A percentile compares a stretch with the other conserved stretches of the same genome.
These are phyloP conservation scores for Steatocranus sp. DNA, from an alignment of 2,797 vertebrate species.

Conservation along the genomic window DNA sequence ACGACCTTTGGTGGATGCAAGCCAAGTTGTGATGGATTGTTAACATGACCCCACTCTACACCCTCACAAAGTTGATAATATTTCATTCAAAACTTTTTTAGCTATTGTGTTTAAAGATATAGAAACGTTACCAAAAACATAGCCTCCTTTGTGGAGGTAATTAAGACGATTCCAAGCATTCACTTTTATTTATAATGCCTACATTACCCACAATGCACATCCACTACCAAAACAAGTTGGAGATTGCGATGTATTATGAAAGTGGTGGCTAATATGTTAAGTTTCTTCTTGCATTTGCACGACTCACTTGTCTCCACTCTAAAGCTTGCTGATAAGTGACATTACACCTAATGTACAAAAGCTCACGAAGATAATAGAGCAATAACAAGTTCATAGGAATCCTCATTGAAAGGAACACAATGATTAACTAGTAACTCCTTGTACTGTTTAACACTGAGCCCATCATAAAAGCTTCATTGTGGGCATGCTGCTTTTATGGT, in stretches of 20 bases:
- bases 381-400: neutral
- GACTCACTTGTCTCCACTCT: neutral
- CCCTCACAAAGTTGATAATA: neutral
- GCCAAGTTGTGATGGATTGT: neutral
- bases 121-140: neutral
- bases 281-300: neutral
- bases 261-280: fast-evolving
- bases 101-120: neutral
- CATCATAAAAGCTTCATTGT: neutral
- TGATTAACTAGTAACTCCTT: neutral
- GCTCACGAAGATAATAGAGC: neutral
- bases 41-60: neutral
- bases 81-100: neutral
- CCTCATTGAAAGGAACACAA: neutral
- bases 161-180: neutral
- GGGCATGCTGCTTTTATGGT: neutral
- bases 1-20: neutral
- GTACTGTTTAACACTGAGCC: neutral
- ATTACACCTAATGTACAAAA: neutral
- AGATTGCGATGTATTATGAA: neutral
- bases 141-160: neutral
- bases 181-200: neutral
- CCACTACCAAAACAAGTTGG: neutral
- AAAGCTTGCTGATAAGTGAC: neutral
- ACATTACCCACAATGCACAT: neutral